Conservation (phyloP, 2,113 vertebrate species). For the Thomomys bottae region DNA sequence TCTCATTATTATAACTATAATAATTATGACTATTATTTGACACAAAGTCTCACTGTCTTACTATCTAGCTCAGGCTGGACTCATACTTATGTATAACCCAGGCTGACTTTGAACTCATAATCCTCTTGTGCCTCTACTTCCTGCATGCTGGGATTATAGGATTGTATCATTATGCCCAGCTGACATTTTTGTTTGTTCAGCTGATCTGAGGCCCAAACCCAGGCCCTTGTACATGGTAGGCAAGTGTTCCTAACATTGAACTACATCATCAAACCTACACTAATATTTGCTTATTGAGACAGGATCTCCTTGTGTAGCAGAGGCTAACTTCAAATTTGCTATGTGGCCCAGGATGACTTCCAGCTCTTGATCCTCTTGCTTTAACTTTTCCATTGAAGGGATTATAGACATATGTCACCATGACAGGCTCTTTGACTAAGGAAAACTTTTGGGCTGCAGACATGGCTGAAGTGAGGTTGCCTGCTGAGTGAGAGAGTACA, state of each 20-base stretch:
- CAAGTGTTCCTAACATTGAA: not conserved
- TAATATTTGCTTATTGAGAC: too few relatives aligned
- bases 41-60: not conserved
- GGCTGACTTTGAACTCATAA: not conserved
- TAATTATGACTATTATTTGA: not conserved
- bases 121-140: not conserved
- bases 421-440: not conserved
- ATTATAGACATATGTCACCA: too few relatives aligned
- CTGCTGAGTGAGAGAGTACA: too few relatives aligned
- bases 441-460: not conserved
- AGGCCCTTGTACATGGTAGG: not conserved
- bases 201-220: too few relatives aligned
- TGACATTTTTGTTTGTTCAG: too few relatives aligned
- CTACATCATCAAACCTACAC: not conserved
- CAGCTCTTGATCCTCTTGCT: too few relatives aligned
- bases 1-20: not conserved
- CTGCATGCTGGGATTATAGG: not conserved
- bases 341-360: too few relatives aligned
- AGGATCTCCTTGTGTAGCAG: too few relatives aligned
- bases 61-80: not conserved
- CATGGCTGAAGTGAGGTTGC: too few relatives aligned
- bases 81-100: too few relatives aligned
- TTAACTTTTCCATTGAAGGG: too few relatives aligned
- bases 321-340: too few relatives aligned
- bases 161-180: not conserved